These are phyloP conservation scores for Stegodyphus dumicola DNA, from an alignment of 1,140 invertebrate species.

Conservation along the genomic window DNA sequence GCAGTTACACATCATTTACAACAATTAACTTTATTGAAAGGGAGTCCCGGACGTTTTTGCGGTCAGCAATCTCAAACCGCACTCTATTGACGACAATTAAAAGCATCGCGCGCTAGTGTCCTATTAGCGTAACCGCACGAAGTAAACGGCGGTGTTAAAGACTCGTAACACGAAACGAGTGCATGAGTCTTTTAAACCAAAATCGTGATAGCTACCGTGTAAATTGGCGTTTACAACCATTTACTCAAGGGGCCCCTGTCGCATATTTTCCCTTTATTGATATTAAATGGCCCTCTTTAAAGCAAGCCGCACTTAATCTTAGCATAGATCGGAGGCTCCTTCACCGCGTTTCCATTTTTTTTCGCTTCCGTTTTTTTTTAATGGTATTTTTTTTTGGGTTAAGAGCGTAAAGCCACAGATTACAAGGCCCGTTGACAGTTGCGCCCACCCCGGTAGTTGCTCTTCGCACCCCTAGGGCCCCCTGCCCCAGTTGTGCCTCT, in stretches of 20 bases:
- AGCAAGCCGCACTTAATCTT: slow-evolving; percentile 31
- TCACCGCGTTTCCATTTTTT: not conserved
- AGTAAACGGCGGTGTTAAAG: too few relatives aligned
- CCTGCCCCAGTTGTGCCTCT: slow-evolving; percentile 29
- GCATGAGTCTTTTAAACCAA: not conserved
- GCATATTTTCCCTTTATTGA: slow-evolving; percentile 38
- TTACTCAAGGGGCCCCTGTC: slow-evolving; percentile 25
- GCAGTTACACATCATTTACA: too few relatives aligned
- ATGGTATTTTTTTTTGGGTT: not conserved
- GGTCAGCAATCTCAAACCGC: too few relatives aligned
- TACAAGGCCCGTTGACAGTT: slow-evolving; percentile 54
- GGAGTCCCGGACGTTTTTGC: too few relatives aligned
- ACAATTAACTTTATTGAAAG: too few relatives aligned
- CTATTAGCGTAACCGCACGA: too few relatives aligned
- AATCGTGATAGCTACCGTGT: not conserved
- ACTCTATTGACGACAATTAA: too few relatives aligned
- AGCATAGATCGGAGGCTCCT: not conserved
- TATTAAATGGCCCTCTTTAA: slow-evolving; percentile 26
- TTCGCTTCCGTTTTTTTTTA: not conserved
- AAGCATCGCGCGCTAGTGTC: too few relatives aligned
- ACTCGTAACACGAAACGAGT: too few relatives aligned
- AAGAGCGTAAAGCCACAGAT: slow-evolving; percentile 48
- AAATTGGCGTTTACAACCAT: slow-evolving; percentile 39
- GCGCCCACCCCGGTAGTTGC: slow-evolving; percentile 26
- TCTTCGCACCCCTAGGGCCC: slow-evolving; percentile 27